A percentile compares a stretch with the other conserved stretches of the same genome.
Conservation (phyloP, 2,888 invertebrate genomes). For the Drosophila gaucha region DNA sequence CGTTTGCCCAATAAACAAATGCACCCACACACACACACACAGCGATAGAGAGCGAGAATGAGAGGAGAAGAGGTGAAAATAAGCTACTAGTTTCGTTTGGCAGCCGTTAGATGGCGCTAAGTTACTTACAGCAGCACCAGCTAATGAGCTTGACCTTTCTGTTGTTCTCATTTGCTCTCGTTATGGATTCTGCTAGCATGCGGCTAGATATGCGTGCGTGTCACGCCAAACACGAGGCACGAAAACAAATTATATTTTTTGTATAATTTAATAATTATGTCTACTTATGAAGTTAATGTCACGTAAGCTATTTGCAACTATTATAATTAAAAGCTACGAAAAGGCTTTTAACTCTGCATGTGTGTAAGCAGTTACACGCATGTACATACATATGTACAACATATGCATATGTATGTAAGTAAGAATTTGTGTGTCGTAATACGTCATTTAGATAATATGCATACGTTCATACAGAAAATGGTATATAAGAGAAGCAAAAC, state of each 20-base stretch:
- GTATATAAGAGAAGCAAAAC: background rate
- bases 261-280: background rate
- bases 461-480: background rate
- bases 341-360: slow-evolving; percentile 5
- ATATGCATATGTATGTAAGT: background rate
- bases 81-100: slow-evolving; percentile 26
- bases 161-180: slow-evolving; percentile 13
- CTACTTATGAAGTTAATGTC: slow-evolving; percentile 1
- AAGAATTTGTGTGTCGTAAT: background rate
- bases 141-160: slow-evolving; percentile 58
- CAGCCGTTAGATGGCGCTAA: slow-evolving; percentile 43
- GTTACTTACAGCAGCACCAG: slow-evolving; percentile 31
- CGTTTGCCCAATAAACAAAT: slow-evolving; percentile 37
- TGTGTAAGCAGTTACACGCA: too few relatives aligned
- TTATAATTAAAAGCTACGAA: slow-evolving; percentile 8
- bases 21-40: slow-evolving; percentile 10
- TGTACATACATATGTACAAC: background rate
- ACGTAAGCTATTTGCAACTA: background rate
- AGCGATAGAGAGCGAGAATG: background rate
- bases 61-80: background rate
- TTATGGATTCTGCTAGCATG: slow-evolving; percentile 9
- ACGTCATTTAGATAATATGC: slow-evolving; percentile 3
- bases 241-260: background rate
- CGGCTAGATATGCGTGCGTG: slow-evolving; percentile 23
- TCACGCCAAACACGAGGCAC: slow-evolving; percentile 5